These are phyloP conservation scores for Corythaeola cristata DNA, from an alignment of 2,113 vertebrate species.

Conservation along the genomic window DNA sequence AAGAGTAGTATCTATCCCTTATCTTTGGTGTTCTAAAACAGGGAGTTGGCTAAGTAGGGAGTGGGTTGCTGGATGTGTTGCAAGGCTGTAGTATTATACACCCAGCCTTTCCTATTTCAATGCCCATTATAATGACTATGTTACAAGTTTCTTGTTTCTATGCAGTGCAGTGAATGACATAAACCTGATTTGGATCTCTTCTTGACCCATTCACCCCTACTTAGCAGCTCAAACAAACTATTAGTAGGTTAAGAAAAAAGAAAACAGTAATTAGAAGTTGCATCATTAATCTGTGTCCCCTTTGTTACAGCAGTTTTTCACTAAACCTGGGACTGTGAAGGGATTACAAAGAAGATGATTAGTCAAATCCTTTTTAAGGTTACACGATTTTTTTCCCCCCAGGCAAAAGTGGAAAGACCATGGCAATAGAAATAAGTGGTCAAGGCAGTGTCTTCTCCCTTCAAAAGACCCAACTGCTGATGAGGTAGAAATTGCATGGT, in stretches of 20 bases:
- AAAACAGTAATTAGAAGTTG: conserved; percentile 80
- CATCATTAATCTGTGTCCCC: conserved; percentile 83
- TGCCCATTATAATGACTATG: conserved; percentile 67
- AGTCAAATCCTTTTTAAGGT: conserved; percentile 82
- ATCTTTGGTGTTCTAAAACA: conserved; percentile 86
- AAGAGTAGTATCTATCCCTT: conserved; percentile 72
- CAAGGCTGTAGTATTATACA: conserved; percentile 56
- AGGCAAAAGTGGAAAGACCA: conserved; percentile 80
- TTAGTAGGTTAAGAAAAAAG: conserved; percentile 81
- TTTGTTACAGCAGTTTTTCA: conserved; percentile 86
- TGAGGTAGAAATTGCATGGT: conserved; percentile 91
- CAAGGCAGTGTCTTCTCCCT: conserved; percentile 92
- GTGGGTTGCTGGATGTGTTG: conserved; percentile 61
- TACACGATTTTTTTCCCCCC: conserved; percentile 56
- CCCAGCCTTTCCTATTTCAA: conserved; percentile 70
- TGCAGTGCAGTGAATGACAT: conserved; percentile 78
- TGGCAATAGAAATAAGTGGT: conserved; percentile 88
- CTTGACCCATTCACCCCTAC: conserved; percentile 75
- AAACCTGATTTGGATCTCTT: conserved; percentile 71
- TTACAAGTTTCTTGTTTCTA: conserved; percentile 65
- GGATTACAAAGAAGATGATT: conserved; percentile 80
- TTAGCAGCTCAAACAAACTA: conserved; percentile 80
- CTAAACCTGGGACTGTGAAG: conserved; percentile 84
- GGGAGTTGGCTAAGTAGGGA: conserved; percentile 73
- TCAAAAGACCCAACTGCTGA: conserved; percentile 92